phyloP scores from a whole-genome alignment of 2,888 invertebrate genomes.

The Stictocephala bisonia region DNA sequence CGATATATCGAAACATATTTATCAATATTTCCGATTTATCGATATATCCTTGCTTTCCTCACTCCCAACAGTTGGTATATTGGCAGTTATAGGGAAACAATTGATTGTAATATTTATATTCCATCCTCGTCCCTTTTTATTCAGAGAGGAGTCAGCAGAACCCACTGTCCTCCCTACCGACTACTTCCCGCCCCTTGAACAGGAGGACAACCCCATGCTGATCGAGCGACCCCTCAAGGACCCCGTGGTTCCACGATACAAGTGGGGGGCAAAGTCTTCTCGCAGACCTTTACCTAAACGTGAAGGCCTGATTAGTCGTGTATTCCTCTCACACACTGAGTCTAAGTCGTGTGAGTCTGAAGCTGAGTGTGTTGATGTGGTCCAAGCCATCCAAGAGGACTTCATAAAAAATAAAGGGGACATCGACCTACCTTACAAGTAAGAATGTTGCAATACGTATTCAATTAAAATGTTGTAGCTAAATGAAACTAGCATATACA shows the following conservation, averaged over 20 bases:
- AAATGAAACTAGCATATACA: too few species aligned
- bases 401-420: background rate
- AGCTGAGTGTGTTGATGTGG: background rate
- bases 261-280: background rate
- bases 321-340: background rate
- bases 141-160: too few species aligned
- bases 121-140: too few species aligned
- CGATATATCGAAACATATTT: too few species aligned
- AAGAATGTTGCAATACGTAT: background rate
- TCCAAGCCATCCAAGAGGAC: background rate
- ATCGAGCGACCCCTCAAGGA: background rate
- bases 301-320: background rate
- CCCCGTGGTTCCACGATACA: background rate
- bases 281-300: background rate
- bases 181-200: too few species aligned
- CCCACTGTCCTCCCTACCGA: too few species aligned
- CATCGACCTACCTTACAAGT: constrained; percentile 14
- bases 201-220: background rate
- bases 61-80: too few species aligned
- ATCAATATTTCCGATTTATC: too few species aligned
- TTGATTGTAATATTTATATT: too few species aligned
- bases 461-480: too few species aligned
- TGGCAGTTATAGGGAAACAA: too few species aligned
- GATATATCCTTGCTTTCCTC: too few species aligned
- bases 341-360: background rate